Percentiles rank a stretch among this genome's conserved stretches.
phyloP scores from a whole-genome alignment of 2,888 invertebrate genomes.

The Gnatocerus cornutus region DNA sequence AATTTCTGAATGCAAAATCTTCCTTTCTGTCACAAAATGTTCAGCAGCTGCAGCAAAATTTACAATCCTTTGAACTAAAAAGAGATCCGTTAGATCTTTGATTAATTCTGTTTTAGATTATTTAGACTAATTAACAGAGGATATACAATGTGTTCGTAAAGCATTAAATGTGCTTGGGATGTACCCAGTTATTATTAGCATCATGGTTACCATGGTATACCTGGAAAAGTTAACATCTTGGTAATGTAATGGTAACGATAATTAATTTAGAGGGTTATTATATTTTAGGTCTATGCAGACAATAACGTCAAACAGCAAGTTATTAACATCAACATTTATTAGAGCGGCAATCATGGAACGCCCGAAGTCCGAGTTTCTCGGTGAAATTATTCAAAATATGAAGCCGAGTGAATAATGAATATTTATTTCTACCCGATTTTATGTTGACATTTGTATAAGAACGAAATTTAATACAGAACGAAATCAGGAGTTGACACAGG shows the following conservation, averaged over 20 bases:
- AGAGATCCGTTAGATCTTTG: too few species aligned
- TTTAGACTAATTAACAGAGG: too few species aligned
- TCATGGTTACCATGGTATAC: too few species aligned
- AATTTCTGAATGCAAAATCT: too few species aligned
- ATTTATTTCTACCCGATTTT: constrained; percentile 12
- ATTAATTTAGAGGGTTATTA: not conserved
- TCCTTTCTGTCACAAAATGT: too few species aligned
- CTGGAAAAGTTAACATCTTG: not conserved
- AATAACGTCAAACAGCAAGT: constrained; percentile 1
- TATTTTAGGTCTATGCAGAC: not conserved
- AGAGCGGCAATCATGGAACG: constrained; percentile 11
- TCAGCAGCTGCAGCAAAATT: too few species aligned
- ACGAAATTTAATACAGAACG: not conserved
- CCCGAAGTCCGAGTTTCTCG: constrained; percentile 10
- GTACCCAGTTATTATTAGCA: too few species aligned
- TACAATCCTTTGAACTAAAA: too few species aligned
- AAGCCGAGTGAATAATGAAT: constrained; percentile 1
- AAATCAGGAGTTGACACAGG: constrained; percentile 27
- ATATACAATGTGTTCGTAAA: too few species aligned
- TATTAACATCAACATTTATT: constrained; percentile 14
- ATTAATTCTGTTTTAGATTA: too few species aligned
- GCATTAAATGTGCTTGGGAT: too few species aligned
- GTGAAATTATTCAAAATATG: constrained; percentile 15
- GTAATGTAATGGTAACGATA: not conserved
- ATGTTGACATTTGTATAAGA: constrained; percentile 7